phyloP scores from a whole-genome alignment of 1,140 invertebrate species.

The Bombyx mori region DNA sequence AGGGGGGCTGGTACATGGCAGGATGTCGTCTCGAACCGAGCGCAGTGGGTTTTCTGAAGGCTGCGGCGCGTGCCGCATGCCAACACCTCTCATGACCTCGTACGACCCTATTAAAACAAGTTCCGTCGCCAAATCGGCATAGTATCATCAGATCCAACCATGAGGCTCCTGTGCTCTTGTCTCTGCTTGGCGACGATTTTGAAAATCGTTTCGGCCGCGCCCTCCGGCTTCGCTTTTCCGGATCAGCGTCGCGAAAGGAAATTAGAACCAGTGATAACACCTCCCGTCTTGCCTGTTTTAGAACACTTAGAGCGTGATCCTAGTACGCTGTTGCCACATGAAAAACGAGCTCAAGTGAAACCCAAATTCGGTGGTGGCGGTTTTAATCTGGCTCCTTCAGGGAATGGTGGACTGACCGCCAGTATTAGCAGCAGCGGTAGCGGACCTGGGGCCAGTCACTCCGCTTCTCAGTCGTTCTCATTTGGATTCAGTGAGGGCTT shows the following conservation, averaged over 20 bases:
- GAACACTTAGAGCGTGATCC: conserved; percentile 61
- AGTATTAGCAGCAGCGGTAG: conserved; percentile 54
- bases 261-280: conserved; percentile 54
- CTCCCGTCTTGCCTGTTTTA: conserved; percentile 54
- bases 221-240: conserved; percentile 53
- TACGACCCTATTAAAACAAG: conserved; percentile 64
- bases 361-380: conserved; percentile 43
- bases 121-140: conserved; percentile 40
- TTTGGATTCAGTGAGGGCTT: conserved; percentile 63
- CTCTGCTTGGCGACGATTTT: conserved; percentile 26
- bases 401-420: conserved; percentile 45
- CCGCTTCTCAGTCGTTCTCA: conserved; percentile 58
- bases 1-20: conserved; percentile 38
- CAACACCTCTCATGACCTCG: conserved; percentile 56
- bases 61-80: conserved; percentile 66
- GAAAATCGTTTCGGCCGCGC: conserved; percentile 23
- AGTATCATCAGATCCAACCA: conserved; percentile 42
- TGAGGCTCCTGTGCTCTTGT: conserved; percentile 43
- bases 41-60: conserved; percentile 69
- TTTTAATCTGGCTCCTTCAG: conserved; percentile 45
- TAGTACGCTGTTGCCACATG: conserved; percentile 46
- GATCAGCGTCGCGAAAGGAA: conserved; percentile 45
- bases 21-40: conserved; percentile 40
- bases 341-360: conserved; percentile 26
- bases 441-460: conserved; percentile 46